Evolutionary conservation across 2,113 vertebrate species (phyloP), one percentile per base, ranked within the genome.

Genomic region (Neolamprologus falcicula): DNA sequence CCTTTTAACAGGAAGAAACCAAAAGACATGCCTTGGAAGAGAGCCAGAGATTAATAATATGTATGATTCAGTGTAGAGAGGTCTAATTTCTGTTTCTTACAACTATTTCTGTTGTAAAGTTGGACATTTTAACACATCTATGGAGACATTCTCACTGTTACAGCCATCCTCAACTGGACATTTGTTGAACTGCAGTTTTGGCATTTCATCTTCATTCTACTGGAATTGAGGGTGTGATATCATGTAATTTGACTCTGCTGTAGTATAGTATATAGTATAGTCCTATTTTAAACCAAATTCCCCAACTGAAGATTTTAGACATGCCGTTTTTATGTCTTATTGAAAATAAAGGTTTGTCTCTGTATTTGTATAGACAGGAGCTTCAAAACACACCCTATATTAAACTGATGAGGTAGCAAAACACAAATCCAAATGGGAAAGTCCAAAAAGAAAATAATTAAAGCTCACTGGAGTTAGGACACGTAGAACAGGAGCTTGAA

Each of bases 401-500:
- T 14, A 26, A 55, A 26, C 54, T 5, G 3, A 55, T 55, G 54
- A 55, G 54, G 54, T 7, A 26, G 54, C 54, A 55, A 55, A 55
- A 55, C 54, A 55, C 54, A 55, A 55, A 55, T 0, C 54, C 21
- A 7, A 26, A 55, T 26, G 21, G 21, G 21, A 55, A 57, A 57
- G 4, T 57, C 21, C 54, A 57, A 5, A 57, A 7, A 0, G 4
- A 3, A 57, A 57, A 57, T 1, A 57, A 57, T 3, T 0, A 26
- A 57, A 57, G 12, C 12, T 57, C 24, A 0, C 24, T 57, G 21
- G 54, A 0, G 0, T 55, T 28, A 28, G 54, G 24, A 0, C 54
- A 57, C 1, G 1, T 14, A 57, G 4, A 57, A 57, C 54, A 28
- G 24, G 24, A 57, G 0, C 54, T 57, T 26, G 8, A 57, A 57